Evolutionary conservation across 2,797 vertebrate species (phyloP), one percentile per base, ranked within the genome.

Genomic region (Aphelocoma californica): DNA sequence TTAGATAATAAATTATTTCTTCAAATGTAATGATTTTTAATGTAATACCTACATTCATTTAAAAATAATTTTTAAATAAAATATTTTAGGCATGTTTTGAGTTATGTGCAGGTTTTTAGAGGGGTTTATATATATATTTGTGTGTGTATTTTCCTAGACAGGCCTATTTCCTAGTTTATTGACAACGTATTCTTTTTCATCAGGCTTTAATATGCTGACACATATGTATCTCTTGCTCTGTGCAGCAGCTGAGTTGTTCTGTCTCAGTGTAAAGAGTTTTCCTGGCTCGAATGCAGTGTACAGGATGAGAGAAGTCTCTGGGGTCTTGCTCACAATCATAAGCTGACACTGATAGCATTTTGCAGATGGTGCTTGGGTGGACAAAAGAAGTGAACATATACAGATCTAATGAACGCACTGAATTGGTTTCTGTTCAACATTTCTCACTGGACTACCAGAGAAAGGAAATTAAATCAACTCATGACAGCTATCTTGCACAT

Each of bases 401-500:
- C 81, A 89, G 93, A 93, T 92, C 93, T 97, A 96, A 97, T 96
- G 97, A 97, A 95, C 23, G 31, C 4, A 15, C 94, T 83, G 90
- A 96, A 88, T 94, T 95, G 95, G 90, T 97, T 90, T 95, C 91
- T 97, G 95, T 96, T 97, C 92, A 93, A 86, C 62, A 95, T 73
- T 93, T 97, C 97, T 97, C 92, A 82, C 95, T 91, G 97, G 98
- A 96, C 97, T 96, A 97, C 82, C 73, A 94, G 95, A 64, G 91
- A 97, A 96, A 96, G 96, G 97, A 98, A 98, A 98, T 98, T 97
- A 98, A 98, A 98, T 98, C 97, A 98, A 84, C 94, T 97, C 96
- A 96, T 95, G 93, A 96, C 97, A 98, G 97, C 97, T 97, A 94
- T 97, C 96, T 97, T 95, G 97, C 93, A 80, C 94, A 95, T 98